Percentiles rank a stretch among this genome's conserved stretches.
These are phyloP conservation scores for Polypedilum pembai DNA, from an alignment of 1,140 invertebrate species.

Conservation along the genomic window DNA sequence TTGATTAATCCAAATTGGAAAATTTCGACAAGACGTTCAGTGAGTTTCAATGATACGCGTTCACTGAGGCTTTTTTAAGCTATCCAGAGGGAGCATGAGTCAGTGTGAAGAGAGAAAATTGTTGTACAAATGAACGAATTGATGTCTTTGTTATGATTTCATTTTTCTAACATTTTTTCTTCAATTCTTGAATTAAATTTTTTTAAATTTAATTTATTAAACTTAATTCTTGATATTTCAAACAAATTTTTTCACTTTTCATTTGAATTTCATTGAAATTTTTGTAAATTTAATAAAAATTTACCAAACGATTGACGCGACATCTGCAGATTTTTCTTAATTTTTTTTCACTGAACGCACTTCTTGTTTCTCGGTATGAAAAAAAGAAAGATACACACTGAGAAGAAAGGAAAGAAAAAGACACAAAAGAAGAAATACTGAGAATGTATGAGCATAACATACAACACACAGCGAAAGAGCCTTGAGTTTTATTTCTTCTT, in stretches of 20 bases:
- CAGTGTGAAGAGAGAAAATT: neutral
- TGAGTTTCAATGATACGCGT: conserved; percentile 22
- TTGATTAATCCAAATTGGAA: conserved; percentile 20
- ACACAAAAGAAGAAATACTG: neutral
- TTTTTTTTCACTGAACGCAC: conserved; percentile 1
- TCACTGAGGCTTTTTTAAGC: neutral
- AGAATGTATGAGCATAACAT: conserved; percentile 3
- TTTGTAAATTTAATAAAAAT: neutral
- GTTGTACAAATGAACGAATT: neutral
- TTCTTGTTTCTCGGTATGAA: neutral
- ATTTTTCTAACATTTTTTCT: neutral
- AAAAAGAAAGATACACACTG: neutral
- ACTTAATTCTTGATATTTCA: neutral
- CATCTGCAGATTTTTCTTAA: neutral
- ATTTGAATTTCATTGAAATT: neutral
- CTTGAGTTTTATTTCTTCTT: neutral
- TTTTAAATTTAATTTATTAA: neutral
- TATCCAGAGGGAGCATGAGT: neutral
- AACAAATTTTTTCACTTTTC: neutral
- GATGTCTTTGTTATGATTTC: neutral
- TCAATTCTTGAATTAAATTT: neutral
- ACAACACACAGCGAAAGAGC: conserved; percentile 1
- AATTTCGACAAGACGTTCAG: conserved; percentile 19
- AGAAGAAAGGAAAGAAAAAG: neutral
- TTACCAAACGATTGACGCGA: neutral